phyloP scores from a whole-genome alignment of 30 jellyfish, hydroid and myxozoan genomes.

The Hydractinia symbiolongicarpus region DNA sequence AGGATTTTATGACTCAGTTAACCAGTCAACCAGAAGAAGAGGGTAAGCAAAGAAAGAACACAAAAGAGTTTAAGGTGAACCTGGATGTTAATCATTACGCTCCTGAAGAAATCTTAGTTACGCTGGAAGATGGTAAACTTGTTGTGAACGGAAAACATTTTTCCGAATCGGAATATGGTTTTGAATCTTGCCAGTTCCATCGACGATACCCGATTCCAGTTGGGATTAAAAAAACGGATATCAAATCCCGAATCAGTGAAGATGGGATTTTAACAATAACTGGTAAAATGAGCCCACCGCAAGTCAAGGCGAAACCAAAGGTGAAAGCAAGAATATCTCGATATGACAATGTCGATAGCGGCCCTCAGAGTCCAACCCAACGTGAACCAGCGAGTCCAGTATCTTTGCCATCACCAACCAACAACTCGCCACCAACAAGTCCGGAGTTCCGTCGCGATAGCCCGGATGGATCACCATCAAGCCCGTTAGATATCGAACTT shows the following conservation, averaged over 20 bases:
- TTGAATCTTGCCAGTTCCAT: slow-evolving; percentile 73
- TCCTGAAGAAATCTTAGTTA: slow-evolving; percentile 66
- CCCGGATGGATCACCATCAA: slow-evolving; percentile 1
- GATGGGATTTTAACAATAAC: slow-evolving; percentile 66
- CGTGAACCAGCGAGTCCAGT: not conserved
- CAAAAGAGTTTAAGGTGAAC: slow-evolving; percentile 42
- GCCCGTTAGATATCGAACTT: not conserved
- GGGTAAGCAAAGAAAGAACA: not conserved
- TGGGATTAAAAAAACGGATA: slow-evolving; percentile 52
- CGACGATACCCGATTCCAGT: slow-evolving; percentile 85
- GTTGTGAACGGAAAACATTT: slow-evolving; percentile 72
- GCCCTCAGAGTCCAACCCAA: not conserved
- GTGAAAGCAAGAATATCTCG: not conserved
- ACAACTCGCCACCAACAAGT: slow-evolving; percentile 4
- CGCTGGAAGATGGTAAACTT: slow-evolving; percentile 51
- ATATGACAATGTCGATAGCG: slow-evolving; percentile 30
- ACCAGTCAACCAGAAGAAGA: not conserved
- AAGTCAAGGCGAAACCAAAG: slow-evolving; percentile 13
- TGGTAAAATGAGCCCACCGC: slow-evolving; percentile 34
- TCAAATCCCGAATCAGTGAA: slow-evolving; percentile 44
- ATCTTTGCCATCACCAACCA: not conserved
- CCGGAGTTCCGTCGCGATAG: not conserved
- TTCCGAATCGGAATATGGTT: slow-evolving; percentile 74
- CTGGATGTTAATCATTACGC: slow-evolving; percentile 79
- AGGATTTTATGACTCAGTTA: slow-evolving; percentile 18